Percentiles rank a stretch among this genome's conserved stretches.
Conservation (phyloP, 35 echinoderm and acorn worm genomes). For the Apostichopus parvimensis region DNA sequence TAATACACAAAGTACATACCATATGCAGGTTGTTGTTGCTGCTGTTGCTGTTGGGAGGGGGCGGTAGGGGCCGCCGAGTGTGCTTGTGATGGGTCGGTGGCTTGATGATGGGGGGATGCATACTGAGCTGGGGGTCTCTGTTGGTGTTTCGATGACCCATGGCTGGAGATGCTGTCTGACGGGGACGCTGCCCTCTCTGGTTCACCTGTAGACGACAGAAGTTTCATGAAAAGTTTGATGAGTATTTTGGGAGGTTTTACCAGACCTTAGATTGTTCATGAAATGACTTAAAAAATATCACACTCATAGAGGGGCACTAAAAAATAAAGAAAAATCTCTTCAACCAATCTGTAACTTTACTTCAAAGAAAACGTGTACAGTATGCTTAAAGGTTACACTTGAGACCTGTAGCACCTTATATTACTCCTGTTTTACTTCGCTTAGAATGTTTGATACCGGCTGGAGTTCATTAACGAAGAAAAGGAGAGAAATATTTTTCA, state of each 20-base stretch:
- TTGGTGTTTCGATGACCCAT: slow-evolving; percentile 47
- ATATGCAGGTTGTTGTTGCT: neutral
- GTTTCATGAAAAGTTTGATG: neutral
- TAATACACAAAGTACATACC: neutral
- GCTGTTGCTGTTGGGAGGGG: slow-evolving; percentile 37
- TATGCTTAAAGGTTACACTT: too few relatives aligned
- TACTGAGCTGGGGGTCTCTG: slow-evolving; percentile 24
- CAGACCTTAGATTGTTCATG: neutral
- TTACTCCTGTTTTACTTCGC: too few relatives aligned
- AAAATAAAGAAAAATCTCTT: too few relatives aligned
- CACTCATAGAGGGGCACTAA: neutral
- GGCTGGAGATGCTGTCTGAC: slow-evolving; percentile 49
- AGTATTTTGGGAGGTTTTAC: neutral
- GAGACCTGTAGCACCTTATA: too few relatives aligned
- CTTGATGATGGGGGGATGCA: slow-evolving; percentile 41
- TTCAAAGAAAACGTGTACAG: too few relatives aligned
- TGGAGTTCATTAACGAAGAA: too few relatives aligned
- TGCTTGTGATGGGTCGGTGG: slow-evolving; percentile 28
- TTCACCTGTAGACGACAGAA: neutral
- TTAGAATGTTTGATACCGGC: too few relatives aligned
- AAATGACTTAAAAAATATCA: neutral
- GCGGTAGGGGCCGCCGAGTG: neutral
- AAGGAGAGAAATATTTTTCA: too few relatives aligned
- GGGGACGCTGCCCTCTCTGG: slow-evolving; percentile 35
- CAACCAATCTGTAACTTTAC: too few relatives aligned